Evolutionary conservation across 2,797 vertebrate species (phyloP), one percentile per base, ranked within the genome.

Genomic region (Artibeus lituratus): DNA sequence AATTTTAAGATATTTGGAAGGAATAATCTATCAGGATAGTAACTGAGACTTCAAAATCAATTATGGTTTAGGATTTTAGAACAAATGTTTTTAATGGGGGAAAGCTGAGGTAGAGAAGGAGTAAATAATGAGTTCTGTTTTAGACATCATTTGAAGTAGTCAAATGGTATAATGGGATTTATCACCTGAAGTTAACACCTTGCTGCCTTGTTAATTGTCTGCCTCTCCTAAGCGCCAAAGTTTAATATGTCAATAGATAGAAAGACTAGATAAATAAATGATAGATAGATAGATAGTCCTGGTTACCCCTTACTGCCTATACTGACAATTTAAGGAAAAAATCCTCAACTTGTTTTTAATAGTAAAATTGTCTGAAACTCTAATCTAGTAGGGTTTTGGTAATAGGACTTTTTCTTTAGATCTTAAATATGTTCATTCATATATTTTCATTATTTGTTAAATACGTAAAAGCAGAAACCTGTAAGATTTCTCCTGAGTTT

Each of bases 1-100:
- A 51, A 72, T 90, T 86, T 67, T n/a, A 94, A 90, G 65, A 62
- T 51, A 87, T 69, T 87, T 82, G 65, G 32, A n/a, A 90, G 22
- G 10, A 82, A 82, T 93, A 24, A 57, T 76, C 24, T 76, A 59
- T 62, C 47, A 91, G 21, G 21, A 67, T 78, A 47, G 32, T 47
- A 8, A 51, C 2, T 62, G 37, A 88, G 72, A 87, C 2, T 69
- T 89, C 51, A 85, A 74, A 74, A 51, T 90, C 49, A 92, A 51
- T 72, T 73, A 19, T 69, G 21, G 2, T 53, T 90, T 19, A 90
- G 22, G 81, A 78, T 76, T 85, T 89, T 76, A 57, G 73, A 85
- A 19, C 29, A 87, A 83, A 59, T 53, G 1, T 53, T 35, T 4
- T 77, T 93, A 78, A 87, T 32, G 10, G 32, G 5, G 24, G 32